Base-by-base conservation (phyloP, 2,888 invertebrate species). In the Platycnemis pennipes region DNA sequence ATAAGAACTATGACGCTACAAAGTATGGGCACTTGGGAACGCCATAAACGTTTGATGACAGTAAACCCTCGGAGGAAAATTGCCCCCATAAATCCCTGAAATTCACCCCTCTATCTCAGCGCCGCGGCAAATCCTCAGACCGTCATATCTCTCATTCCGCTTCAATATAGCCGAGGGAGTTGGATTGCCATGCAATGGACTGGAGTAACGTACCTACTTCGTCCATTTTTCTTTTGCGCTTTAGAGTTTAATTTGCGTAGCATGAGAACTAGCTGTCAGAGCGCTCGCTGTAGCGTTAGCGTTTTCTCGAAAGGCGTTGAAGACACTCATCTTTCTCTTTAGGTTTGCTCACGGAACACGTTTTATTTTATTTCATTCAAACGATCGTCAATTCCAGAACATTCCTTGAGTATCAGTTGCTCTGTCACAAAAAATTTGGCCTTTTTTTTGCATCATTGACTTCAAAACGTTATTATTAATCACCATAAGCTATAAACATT, bases 41-140 rank as follows among this genome's bases (percentile, higher is more conserved):
- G 63, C 63, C 63, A 63, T 63, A 63, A 63, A 63, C 63, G 63
- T 63, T 63, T 63, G 63, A 63, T n/a, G 63, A 63, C 63, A 63
- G 63, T n/a, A 63, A 63, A 13, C 63, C 63, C 63, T n/a, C 63
- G 3, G 63, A 63, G 63, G 63, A 63, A 63, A 19, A 63, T 63
- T 63, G 63, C n/a, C 63, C 26, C 63, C 63, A 63, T 63, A 63
- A 63, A 63, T 63, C 63, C 63, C 63, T 63, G 7, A 63, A 63
- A 63, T 63, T 63, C 63, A 63, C 26, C 63, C 63, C 63, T n/a
- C 0, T 63, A 63, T 63, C 22, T 63, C 19, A 22, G 19, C 22
- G 63, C 53, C 53, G 22, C 63, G 63, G 63, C 63, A 26, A 63
- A 13, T 63, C 63, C 63, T 63, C 19, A 63, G 22, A 2, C 63